A percentile compares a stretch with the other conserved stretches of the same genome.
These are phyloP conservation scores for Ptiloglossa arizonensis DNA, from an alignment of 1,140 invertebrate species.

Conservation along the genomic window DNA sequence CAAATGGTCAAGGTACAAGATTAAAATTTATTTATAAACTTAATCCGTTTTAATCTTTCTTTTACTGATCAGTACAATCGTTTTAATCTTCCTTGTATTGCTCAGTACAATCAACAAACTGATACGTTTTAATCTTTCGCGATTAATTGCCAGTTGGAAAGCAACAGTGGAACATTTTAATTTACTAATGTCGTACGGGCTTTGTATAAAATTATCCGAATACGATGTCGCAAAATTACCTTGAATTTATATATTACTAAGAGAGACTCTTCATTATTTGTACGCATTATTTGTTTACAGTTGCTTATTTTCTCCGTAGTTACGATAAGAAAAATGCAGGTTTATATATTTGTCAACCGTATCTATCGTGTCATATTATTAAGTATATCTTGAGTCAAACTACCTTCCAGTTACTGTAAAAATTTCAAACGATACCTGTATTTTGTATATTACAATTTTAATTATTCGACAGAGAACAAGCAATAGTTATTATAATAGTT, in stretches of 20 bases:
- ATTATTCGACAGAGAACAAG: neutral
- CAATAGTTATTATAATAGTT: no score
- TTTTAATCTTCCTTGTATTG: no score
- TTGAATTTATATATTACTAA: neutral
- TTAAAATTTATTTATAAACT: no score
- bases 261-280: neutral
- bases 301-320: neutral
- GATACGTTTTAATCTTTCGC: neutral
- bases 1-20: no score
- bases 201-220: neutral
- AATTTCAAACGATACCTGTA: neutral
- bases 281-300: neutral
- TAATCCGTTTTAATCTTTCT: no score
- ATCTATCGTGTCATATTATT: neutral
- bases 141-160: neutral
- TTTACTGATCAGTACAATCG: no score
- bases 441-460: neutral
- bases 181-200: no score
- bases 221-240: neutral
- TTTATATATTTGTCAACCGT: neutral
- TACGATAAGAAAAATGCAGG: conserved; percentile 7
- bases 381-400: neutral
- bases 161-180: neutral
- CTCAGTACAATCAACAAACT: neutral
- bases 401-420: neutral